Evolutionary conservation across 2,888 invertebrate genomes (phyloP), one percentile per base, ranked within the genome.

Genomic region (Helicoverpa assulta): DNA sequence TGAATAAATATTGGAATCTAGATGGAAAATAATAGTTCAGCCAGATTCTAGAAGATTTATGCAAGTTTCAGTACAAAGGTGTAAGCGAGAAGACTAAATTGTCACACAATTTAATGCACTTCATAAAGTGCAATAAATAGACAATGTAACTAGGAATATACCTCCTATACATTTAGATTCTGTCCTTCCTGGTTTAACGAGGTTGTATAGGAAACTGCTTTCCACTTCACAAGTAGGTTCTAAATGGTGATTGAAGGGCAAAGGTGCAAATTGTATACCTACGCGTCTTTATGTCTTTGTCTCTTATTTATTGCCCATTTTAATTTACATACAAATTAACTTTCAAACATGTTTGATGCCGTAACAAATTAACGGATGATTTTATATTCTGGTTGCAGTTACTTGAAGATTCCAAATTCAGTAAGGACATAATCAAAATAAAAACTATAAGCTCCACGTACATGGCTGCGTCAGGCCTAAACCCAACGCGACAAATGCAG

Each of bases 391-490:
- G 65, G 72, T 88, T 89, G 83, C 93, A 99, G 99, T 96, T 99
- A 65, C 91, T 99, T 80, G 98, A 98, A 89, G 96, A 98, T 79
- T 96, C 97, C 0, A 97, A 98, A 89, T 99, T 98, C 92, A 87
- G 92, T 82, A 97, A 98, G 92, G 98, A 98, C 86, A 98, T 99
- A 66, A 99, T 98, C 75, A 99, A 99, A 96, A 99, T 99, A 77
- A 99, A 99, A 94, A 99, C 99, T 12, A 99, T 99, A 87, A 98
- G 99, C 54, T 98, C 99, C 0, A 99, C 99, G 0, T 99, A 99
- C 89, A 99, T 99, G 99, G 99, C 99, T 56, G 99, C 99, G 10
- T 98, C 99, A 89, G 99, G 99, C 82, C 96, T 99, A 84, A 98
- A 98, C 88, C 97, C 98, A n/a, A 96, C 93, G 10, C 90, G 93